These are phyloP conservation scores for Chymomyza caudatula DNA, from an alignment of 2,888 invertebrate species.

Conservation along the genomic window DNA sequence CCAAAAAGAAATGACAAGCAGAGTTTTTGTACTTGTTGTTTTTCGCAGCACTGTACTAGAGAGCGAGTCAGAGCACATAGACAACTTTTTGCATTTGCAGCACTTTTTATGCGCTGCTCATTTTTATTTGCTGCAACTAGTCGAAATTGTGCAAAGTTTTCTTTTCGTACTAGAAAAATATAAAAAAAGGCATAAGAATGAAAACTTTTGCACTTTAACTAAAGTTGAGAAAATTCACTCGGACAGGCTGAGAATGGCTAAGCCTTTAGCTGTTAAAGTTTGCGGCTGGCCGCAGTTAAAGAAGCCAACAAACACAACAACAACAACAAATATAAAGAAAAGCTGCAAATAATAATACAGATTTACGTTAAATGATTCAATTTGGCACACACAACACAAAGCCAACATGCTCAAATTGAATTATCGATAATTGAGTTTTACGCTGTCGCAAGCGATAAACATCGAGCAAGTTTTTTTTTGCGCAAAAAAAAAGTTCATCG, in stretches of 20 bases:
- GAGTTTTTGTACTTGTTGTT: not conserved
- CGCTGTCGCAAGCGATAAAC: conserved; percentile 46
- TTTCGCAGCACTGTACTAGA: not conserved
- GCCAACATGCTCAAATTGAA: conserved; percentile 41
- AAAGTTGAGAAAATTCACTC: conserved; percentile 18
- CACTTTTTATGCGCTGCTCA: conserved; percentile 29
- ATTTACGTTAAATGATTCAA: conserved; percentile 54
- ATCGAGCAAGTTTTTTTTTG: conserved; percentile 24
- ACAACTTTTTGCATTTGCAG: conserved; percentile 56
- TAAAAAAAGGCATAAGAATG: not conserved
- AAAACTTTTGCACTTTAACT: conserved; percentile 53
- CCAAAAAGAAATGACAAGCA: not conserved
- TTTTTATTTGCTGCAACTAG: conserved; percentile 21
- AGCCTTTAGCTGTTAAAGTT: not conserved
- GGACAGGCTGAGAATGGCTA: conserved; percentile 34
- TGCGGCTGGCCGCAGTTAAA: conserved; percentile 37
- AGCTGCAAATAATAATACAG: conserved; percentile 47
- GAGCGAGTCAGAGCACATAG: conserved; percentile 13
- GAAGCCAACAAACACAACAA: conserved; percentile 24
- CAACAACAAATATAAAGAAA: not conserved
- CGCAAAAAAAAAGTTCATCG: not conserved
- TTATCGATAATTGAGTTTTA: conserved; percentile 57
- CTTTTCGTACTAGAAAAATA: conserved; percentile 1
- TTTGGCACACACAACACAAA: conserved; percentile 34
- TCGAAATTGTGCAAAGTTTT: conserved; percentile 43